phyloP scores from a whole-genome alignment of 1,140 invertebrate genomes.

The Semibalanus balanoides region DNA sequence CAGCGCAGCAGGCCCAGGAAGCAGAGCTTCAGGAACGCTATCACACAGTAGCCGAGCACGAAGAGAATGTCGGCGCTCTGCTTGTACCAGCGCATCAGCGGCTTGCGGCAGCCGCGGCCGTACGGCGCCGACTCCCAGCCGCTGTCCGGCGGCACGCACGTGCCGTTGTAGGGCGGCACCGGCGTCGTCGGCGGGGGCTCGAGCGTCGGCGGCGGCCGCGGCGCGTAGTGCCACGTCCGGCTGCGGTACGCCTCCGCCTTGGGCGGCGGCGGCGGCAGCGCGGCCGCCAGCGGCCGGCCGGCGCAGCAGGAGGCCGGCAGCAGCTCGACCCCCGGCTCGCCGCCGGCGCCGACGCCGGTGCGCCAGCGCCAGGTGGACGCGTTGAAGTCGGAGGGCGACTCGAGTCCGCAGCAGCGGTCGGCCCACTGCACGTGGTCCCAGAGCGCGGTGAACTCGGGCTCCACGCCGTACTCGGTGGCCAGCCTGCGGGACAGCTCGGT shows the following conservation, averaged over 20 bases:
- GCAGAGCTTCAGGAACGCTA: constrained; percentile 75
- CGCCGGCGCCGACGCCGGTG: constrained; percentile 18
- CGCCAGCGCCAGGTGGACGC: constrained; percentile 19
- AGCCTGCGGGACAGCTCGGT: constrained; percentile 44
- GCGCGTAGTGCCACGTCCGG: background rate
- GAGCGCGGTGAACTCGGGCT: constrained; percentile 51
- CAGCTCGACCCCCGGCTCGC: constrained; percentile 20
- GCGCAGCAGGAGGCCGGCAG: constrained; percentile 17
- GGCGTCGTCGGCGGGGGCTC: constrained; percentile 9
- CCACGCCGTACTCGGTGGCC: constrained; percentile 49
- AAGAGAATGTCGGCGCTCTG: constrained; percentile 64
- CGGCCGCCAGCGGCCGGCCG: constrained; percentile 10
- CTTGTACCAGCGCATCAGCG: constrained; percentile 52
- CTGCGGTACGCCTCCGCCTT: background rate
- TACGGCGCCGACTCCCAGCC: background rate
- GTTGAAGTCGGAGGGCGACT: constrained; percentile 47
- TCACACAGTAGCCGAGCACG: constrained; percentile 73
- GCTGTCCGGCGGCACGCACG: background rate
- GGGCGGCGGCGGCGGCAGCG: background rate
- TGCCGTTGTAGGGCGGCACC: constrained; percentile 3
- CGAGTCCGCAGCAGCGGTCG: constrained; percentile 61
- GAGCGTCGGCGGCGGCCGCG: constrained; percentile 8
- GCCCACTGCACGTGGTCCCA: constrained; percentile 67
- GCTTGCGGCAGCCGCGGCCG: constrained; percentile 47
- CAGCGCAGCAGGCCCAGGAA: constrained; percentile 65